Conservation (phyloP, 2,888 invertebrate species). For the Cheilosia scutellata region DNA sequence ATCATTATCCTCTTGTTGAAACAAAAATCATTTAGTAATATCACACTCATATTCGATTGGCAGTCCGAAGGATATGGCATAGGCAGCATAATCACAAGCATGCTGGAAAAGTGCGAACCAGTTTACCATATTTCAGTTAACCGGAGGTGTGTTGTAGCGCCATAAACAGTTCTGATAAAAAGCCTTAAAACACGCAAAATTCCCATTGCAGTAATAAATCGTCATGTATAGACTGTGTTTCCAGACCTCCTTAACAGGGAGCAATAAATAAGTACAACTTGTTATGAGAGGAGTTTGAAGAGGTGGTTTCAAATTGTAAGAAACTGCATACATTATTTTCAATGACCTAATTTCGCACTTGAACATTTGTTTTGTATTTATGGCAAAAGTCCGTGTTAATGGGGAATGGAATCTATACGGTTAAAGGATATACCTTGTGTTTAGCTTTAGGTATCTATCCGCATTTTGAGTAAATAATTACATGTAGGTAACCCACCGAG, state of each 20-base stretch:
- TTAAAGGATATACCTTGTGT: too few relatives aligned
- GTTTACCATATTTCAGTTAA: conserved; percentile 14
- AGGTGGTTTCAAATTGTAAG: not conserved
- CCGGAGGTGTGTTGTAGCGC: conserved; percentile 1
- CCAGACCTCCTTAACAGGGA: conserved; percentile 3
- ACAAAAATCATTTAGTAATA: not conserved
- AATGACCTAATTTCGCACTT: conserved; percentile 9
- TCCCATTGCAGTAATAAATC: conserved; percentile 13
- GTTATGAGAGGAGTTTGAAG: not conserved
- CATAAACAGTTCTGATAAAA: conserved; percentile 12
- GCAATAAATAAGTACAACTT: conserved; percentile 7
- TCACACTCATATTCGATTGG: not conserved
- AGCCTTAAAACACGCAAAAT: conserved; percentile 8
- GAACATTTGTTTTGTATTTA: not conserved
- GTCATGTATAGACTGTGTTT: not conserved
- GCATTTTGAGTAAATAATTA: too few relatives aligned
- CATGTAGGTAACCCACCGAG: too few relatives aligned
- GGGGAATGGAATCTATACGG: too few relatives aligned
- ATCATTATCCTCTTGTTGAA: too few relatives aligned
- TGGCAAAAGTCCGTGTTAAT: not conserved
- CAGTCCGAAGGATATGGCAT: conserved; percentile 25
- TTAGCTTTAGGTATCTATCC: too few relatives aligned
- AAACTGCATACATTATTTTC: not conserved
- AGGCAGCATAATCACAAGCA: conserved; percentile 15
- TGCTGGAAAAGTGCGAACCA: conserved; percentile 8